These are phyloP conservation scores for Dendrolimus pini DNA, from an alignment of 2,888 invertebrate genomes.

Conservation along the genomic window DNA sequence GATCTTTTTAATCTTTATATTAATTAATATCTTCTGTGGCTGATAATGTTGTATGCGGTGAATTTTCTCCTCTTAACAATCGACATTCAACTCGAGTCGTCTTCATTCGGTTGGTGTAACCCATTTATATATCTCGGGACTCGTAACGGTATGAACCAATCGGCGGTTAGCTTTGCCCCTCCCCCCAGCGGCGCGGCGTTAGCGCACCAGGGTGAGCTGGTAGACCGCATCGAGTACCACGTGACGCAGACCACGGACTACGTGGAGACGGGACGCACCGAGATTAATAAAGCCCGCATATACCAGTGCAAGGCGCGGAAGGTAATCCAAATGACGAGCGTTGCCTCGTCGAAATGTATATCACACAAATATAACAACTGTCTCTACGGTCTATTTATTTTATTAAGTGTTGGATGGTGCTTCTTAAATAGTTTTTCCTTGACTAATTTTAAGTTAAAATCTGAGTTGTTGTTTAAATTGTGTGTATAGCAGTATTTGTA, in stretches of 20 bases:
- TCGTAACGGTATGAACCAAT: constrained; percentile 65
- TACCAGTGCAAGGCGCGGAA: constrained; percentile 93
- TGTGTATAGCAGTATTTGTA: too few species aligned
- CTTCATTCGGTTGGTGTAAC: constrained; percentile 51
- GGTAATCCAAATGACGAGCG: constrained; percentile 72
- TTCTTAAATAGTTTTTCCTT: too few species aligned
- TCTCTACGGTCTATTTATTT: too few species aligned
- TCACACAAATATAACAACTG: too few species aligned
- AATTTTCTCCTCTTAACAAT: constrained; percentile 24
- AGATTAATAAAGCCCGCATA: constrained; percentile 86
- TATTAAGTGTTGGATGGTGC: too few species aligned
- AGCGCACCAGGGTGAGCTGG: constrained; percentile 90
- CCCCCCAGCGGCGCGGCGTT: constrained; percentile 58
- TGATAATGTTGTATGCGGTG: constrained; percentile 3
- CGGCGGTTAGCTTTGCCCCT: constrained; percentile 43
- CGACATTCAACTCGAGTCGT: constrained; percentile 44
- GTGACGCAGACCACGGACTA: constrained; percentile 91
- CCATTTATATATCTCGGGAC: constrained; percentile 7
- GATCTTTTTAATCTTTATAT: neutral
- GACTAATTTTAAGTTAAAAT: too few species aligned
- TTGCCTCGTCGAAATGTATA: too few species aligned
- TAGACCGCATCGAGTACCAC: constrained; percentile 96
- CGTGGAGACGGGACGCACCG: constrained; percentile 86
- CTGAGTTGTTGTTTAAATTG: too few species aligned
- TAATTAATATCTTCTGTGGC: neutral